Base-by-base conservation (phyloP, 2,888 invertebrate species). In the Pachymerium ferrugineum region DNA sequence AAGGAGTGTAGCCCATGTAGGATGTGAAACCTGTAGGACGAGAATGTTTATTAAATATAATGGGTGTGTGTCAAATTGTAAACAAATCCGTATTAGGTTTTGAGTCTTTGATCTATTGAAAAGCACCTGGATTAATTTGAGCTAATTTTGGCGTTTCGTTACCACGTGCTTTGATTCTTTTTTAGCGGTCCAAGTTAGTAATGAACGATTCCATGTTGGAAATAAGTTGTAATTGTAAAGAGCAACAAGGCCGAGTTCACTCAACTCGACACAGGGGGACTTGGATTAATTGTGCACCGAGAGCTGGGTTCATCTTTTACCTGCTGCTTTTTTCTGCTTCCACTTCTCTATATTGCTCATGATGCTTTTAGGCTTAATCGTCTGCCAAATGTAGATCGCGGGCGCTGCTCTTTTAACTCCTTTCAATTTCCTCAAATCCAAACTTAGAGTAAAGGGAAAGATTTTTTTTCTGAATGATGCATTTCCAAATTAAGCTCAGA, bases 281-380 rank as follows among this genome's bases (percentile, higher is more conserved):
- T 30, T 25, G n/a, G 28, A 68, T 68, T 68, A 16, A 22, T 68
- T 28, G 16, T 68, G 68, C 25, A 68, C 14, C 29, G 25, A 68
- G 28, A 28, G n/a, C 6, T 67, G 67, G 29, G 14, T 22, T 22
- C 22, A 19, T 68, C 19, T 16, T 28, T 67, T 76, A 76, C 76
- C 76, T 73, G 76, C 76, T 6, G 76, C 76, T 35, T 76, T 76
- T 69, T 76, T 76, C 72, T 75, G 73, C 62, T 76, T 76, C 76
- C 76, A 76, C 70, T 76, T 76, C 38, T 76, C 76, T 29, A 76
- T 76, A 67, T 76, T 76, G 68, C 74, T 76, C 76, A 76, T 76
- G n/a, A 22, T 47, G 19, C 22, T 10, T 2, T 47, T 47, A 47
- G 47, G 47, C 47, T 47, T 47, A 47, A 47, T 22, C n/a, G n/a